These are phyloP conservation scores for Colletes latitarsis DNA, from an alignment of 1,140 invertebrate species.

Conservation along the genomic window DNA sequence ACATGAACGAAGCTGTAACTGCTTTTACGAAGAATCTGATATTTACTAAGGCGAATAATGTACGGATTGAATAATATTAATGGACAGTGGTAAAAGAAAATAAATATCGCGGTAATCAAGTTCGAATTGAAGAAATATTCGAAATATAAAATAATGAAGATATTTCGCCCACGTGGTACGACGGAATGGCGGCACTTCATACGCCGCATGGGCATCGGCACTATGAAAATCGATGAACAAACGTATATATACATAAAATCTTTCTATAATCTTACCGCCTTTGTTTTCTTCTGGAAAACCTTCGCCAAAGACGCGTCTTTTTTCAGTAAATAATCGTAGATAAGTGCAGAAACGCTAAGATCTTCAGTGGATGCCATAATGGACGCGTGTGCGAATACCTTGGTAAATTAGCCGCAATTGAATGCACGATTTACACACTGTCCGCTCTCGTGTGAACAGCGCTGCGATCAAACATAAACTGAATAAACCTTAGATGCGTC, in stretches of 20 bases:
- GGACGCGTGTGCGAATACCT: constrained; percentile 54
- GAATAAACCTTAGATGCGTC: neutral
- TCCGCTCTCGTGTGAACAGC: neutral
- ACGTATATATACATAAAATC: constrained; percentile 23
- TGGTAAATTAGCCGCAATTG: constrained; percentile 10
- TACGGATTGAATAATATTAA: neutral
- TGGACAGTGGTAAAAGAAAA: neutral
- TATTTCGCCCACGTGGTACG: constrained; percentile 68
- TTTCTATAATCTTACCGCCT: constrained; percentile 81
- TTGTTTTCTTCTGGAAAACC: constrained; percentile 83
- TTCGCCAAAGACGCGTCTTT: constrained; percentile 83
- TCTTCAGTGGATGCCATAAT: constrained; percentile 72
- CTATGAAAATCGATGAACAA: neutral
- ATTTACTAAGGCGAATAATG: neutral
- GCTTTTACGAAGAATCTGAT: neutral
- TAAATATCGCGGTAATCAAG: neutral
- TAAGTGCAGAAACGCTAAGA: constrained; percentile 75
- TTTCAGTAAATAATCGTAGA: constrained; percentile 82
- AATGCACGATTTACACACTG: neutral
- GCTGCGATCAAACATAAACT: constrained; percentile 17
- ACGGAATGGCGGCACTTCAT: constrained; percentile 55
- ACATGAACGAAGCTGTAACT: neutral
- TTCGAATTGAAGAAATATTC: neutral
- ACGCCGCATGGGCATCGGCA: constrained; percentile 21
- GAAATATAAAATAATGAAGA: neutral